A percentile compares a stretch with the other conserved stretches of the same genome.
Conservation (phyloP, 2,113 vertebrate genomes). For the Peromyscus maniculatus region DNA sequence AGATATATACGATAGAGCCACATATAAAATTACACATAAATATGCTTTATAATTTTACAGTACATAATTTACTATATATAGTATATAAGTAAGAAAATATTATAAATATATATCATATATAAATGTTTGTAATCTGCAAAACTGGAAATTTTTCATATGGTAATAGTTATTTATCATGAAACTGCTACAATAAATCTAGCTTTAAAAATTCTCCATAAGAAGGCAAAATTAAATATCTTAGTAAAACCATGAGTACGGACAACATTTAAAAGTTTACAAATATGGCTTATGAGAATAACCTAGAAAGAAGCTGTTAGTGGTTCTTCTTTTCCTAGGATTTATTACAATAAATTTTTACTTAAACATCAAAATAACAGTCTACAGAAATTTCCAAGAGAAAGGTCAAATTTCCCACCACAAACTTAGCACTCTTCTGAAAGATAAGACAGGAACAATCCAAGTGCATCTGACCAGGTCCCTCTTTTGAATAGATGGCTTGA, state of each 20-base stretch:
- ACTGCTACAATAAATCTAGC: background rate
- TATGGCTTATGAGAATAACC: background rate
- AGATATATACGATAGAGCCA: background rate
- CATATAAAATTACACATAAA: background rate
- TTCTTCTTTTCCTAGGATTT: background rate
- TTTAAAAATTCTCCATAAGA: background rate
- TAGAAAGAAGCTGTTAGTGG: background rate
- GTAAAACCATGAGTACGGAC: background rate
- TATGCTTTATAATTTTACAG: background rate
- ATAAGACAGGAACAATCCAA: accelerated
- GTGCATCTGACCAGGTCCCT: accelerated
- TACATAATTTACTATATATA: background rate
- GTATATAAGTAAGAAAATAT: background rate
- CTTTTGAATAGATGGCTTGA: background rate
- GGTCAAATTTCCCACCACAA: background rate
- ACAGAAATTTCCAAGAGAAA: background rate
- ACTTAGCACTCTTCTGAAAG: background rate
- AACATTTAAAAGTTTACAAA: background rate
- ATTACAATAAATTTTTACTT: background rate
- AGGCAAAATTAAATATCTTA: constrained; percentile 21
- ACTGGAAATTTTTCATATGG: background rate
- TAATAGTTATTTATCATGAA: constrained; percentile 32
- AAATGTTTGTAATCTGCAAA: background rate
- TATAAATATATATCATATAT: background rate
- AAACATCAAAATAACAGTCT: background rate